Evolutionary conservation across 2,888 invertebrate species (phyloP).

Genomic region (Scaptomyza tumidula): DNA sequence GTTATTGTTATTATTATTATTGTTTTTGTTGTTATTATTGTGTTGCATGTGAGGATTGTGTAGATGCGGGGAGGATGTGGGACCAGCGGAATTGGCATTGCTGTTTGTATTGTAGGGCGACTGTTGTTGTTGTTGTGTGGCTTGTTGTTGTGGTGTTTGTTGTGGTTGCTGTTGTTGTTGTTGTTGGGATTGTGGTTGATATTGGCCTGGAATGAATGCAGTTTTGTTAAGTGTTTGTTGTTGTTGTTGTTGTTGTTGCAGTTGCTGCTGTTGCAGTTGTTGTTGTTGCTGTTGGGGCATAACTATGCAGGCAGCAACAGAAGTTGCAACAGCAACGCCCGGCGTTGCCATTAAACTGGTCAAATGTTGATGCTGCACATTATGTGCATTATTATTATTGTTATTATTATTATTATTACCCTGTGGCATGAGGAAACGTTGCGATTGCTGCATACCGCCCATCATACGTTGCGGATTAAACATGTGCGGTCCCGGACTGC

Average conservation of each 20-base stretch:
- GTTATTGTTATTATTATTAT: conserved; percentile 21
- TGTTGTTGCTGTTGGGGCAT: conserved; percentile 24
- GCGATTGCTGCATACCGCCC: conserved; percentile 53
- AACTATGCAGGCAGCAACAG: conserved; percentile 43
- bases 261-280: not conserved
- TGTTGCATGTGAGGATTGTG: conserved; percentile 69
- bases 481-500: conserved; percentile 66
- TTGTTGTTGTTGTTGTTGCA: conserved; percentile 33
- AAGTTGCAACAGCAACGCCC: conserved; percentile 36
- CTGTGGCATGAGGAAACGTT: conserved; percentile 68
- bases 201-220: conserved; percentile 83
- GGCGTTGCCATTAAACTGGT: conserved; percentile 46
- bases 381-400: conserved; percentile 48
- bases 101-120: conserved; percentile 65
- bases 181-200: conserved; percentile 60
- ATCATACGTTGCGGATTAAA: conserved; percentile 60
- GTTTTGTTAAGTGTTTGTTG: conserved; percentile 66
- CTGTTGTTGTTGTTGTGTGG: conserved; percentile 60
- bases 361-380: conserved; percentile 41
- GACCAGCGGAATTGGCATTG: conserved; percentile 42
- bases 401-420: conserved; percentile 60
- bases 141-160: conserved; percentile 66
- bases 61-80: conserved; percentile 60
- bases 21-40: conserved; percentile 23
- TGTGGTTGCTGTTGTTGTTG: conserved; percentile 66